Evolutionary conservation across 2,113 vertebrate species (phyloP).

Genomic region (Campylomormyrus numenius): DNA sequence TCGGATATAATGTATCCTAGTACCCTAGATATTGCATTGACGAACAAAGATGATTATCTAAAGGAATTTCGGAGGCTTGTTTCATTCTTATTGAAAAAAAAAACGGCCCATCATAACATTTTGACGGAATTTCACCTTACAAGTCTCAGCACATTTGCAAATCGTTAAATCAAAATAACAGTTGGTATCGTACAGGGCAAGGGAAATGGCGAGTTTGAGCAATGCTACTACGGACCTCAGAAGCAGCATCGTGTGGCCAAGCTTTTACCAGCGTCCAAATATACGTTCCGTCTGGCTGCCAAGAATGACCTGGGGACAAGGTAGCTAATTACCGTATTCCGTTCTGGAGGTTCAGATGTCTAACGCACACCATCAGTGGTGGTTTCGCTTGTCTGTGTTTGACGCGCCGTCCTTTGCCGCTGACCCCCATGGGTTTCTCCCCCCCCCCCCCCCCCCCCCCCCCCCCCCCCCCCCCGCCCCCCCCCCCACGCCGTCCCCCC

Average conservation of each 20-base stretch:
- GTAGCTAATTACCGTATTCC: constrained; percentile 50
- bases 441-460: too few relatives aligned
- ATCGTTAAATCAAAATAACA: not conserved
- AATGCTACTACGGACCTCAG: constrained; percentile 86
- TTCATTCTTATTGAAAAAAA: not conserved
- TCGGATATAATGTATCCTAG: not conserved
- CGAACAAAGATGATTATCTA: not conserved
- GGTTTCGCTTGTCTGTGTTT: not conserved
- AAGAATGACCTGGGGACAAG: constrained; percentile 92
- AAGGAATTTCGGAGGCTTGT: not conserved
- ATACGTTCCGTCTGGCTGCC: constrained; percentile 89
- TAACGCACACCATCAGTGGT: not conserved
- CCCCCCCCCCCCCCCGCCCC: too few relatives aligned
- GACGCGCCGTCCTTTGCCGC: constrained; percentile 25
- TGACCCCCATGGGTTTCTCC: not conserved
- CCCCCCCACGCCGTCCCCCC: too few relatives aligned
- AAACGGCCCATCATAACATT: not conserved
- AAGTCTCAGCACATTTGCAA: not conserved
- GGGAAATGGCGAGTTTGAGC: constrained; percentile 75
- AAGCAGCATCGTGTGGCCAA: constrained; percentile 93
- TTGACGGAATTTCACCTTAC: not conserved
- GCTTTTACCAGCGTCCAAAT: constrained; percentile 85
- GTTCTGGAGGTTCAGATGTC: not conserved
- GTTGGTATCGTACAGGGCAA: constrained; percentile 69
- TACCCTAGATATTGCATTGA: not conserved